These are phyloP conservation scores for Catharus bicknelli DNA, from an alignment of 2,113 vertebrate species.

Conservation along the genomic window DNA sequence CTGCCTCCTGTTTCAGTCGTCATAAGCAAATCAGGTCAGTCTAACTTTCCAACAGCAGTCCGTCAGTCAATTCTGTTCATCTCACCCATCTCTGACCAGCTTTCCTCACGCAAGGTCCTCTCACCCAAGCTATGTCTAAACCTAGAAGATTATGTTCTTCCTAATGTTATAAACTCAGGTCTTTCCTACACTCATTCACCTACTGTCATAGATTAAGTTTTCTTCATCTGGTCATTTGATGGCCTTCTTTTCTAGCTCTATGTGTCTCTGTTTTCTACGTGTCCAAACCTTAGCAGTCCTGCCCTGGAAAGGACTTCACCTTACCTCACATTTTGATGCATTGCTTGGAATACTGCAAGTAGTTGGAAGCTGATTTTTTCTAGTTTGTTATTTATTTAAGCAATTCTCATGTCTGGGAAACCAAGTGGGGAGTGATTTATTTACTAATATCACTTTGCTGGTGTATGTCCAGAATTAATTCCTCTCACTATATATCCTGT, in stretches of 20 bases:
- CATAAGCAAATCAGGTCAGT: background rate
- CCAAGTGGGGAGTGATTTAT: background rate
- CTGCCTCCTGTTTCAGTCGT: background rate
- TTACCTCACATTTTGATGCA: background rate
- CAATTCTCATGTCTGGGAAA: background rate
- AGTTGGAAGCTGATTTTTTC: background rate
- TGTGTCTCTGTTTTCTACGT: background rate
- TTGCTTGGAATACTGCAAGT: background rate
- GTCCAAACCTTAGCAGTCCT: background rate
- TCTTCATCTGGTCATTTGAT: background rate
- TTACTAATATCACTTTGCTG: slow-evolving; percentile 8
- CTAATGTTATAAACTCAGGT: accelerated
- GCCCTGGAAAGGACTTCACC: background rate
- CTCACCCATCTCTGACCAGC: background rate
- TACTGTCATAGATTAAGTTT: background rate
- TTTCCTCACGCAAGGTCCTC: background rate
- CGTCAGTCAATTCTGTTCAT: background rate
- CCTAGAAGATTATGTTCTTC: background rate
- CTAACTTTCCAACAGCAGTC: background rate
- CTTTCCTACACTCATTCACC: background rate
- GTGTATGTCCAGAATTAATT: background rate
- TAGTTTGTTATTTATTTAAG: background rate
- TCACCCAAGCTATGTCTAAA: background rate
- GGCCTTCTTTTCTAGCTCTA: background rate
- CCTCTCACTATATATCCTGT: background rate